Evolutionary conservation across 2,888 invertebrate genomes (phyloP), one percentile per base, ranked within the genome.

Genomic region (Mythimna pallens): DNA sequence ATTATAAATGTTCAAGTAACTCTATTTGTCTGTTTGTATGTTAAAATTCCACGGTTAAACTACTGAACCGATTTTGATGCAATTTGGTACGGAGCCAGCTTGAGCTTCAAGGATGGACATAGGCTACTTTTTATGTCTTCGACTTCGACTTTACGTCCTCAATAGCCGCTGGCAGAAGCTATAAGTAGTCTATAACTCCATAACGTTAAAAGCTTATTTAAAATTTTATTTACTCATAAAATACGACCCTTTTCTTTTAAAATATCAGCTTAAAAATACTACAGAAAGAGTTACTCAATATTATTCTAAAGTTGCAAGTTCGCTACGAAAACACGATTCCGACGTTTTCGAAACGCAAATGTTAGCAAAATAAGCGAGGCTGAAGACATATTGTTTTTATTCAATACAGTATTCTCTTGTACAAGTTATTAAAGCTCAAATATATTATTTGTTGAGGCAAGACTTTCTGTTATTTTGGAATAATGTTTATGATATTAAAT

Each of bases 401-500:
- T 85, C 73, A 69, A 83, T 79, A 85, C 76, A 75, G 67, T 80
- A 65, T 84, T 78, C 77, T 69, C 70, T 74, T 70, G 64, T 68
- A 81, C 70, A 81, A 84, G 79, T 85, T 86, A 88, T 87, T 87
- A 86, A 87, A 83, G 77, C 80, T 70, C 73, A 82, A 88, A 83
- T 81, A 84, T 82, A 78, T 83, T 84, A 81, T 84, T 79, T 84
- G 84, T 79, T 80, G 78, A 81, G 80, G 76, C 83, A 88, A 88
- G 81, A 82, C 79, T 85, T 84, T 82, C 76, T 87, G 87, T 86
- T 88, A 87, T 88, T 82, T 88, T 86, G 83, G 83, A 84, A 85
- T 87, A 84, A 89, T 87, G 86, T 89, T 88, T 88, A 88, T 84
- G 88, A 88, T 88, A 89, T 89, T 89, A 89, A 88, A 88, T 88